Percentiles rank a stretch among this genome's conserved stretches.
phyloP scores from a whole-genome alignment of 2,888 invertebrate species.

The Petrolisthes cinctipes region DNA sequence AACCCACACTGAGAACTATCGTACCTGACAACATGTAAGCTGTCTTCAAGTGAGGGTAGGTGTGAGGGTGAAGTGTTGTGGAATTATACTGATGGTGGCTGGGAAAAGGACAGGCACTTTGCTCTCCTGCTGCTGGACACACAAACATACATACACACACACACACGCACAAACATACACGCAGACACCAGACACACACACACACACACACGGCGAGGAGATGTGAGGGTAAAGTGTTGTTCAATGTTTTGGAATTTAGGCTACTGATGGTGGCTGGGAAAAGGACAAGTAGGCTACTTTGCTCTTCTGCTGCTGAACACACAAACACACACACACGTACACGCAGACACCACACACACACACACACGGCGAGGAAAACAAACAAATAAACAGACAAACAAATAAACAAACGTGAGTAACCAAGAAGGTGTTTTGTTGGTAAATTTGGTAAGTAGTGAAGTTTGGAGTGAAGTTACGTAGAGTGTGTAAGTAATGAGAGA shows the following conservation, averaged over 20 bases:
- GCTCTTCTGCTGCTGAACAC: too few relatives aligned
- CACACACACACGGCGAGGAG: background rate
- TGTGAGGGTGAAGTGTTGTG: background rate
- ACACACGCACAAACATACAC: background rate
- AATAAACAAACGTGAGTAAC: too few relatives aligned
- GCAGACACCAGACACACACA: background rate
- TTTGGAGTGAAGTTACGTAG: too few relatives aligned
- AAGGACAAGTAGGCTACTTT: background rate
- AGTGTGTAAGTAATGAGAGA: too few relatives aligned
- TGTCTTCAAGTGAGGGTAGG: background rate
- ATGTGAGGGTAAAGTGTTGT: slow-evolving; percentile 16
- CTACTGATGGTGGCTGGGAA: slow-evolving; percentile 2
- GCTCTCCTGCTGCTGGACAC: background rate
- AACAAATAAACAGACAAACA: too few relatives aligned
- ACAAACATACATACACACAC: slow-evolving; percentile 5
- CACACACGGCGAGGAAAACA: too few relatives aligned
- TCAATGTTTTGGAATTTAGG: background rate
- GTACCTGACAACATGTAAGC: background rate
- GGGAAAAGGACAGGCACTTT: background rate
- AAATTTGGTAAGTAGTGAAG: too few relatives aligned
- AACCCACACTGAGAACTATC: background rate
- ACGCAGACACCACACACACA: too few relatives aligned
- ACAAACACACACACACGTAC: too few relatives aligned
- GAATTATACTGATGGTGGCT: background rate
- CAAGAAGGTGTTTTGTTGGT: too few relatives aligned